Conservation (phyloP, 2,888 invertebrate genomes). For the Abrostola tripartita region DNA sequence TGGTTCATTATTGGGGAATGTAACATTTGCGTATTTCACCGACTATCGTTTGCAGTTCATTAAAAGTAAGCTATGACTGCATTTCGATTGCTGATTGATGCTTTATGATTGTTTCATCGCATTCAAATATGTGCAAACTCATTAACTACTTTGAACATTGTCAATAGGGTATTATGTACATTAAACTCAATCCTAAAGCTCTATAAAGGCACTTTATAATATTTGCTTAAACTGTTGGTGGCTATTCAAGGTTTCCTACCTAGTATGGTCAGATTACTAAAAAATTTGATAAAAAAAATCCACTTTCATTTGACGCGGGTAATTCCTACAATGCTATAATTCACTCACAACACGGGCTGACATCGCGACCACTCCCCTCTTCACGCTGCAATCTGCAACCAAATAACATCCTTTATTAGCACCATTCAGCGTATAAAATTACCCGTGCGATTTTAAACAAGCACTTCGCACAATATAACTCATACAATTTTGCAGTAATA, state of each 20-base stretch:
- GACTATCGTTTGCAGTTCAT: slow-evolving; percentile 85
- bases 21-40: slow-evolving; percentile 84
- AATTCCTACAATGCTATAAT: slow-evolving; percentile 47
- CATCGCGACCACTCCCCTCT: slow-evolving; percentile 50
- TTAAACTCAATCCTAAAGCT: no score
- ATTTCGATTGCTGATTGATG: slow-evolving; percentile 50
- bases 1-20: slow-evolving; percentile 87
- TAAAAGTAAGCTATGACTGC: slow-evolving; percentile 72
- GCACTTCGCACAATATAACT: slow-evolving; percentile 76
- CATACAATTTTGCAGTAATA: slow-evolving; percentile 72
- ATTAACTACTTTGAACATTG: background rate
- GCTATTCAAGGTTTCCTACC: background rate
- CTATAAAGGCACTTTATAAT: no score
- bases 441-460: slow-evolving; percentile 73
- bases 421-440: slow-evolving; percentile 60
- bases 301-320: slow-evolving; percentile 37
- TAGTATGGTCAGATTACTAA: background rate
- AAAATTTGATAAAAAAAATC: slow-evolving; percentile 24
- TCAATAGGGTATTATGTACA: background rate
- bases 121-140: slow-evolving; percentile 15
- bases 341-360: slow-evolving; percentile 42
- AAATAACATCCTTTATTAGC: slow-evolving; percentile 56
- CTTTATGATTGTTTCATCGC: slow-evolving; percentile 22
- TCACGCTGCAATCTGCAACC: slow-evolving; percentile 52
- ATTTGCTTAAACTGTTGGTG: no score